A percentile compares a stretch with the other conserved stretches of the same genome.
phyloP scores from a whole-genome alignment of 1,140 invertebrate species.

The Drosophila sucinea region DNA sequence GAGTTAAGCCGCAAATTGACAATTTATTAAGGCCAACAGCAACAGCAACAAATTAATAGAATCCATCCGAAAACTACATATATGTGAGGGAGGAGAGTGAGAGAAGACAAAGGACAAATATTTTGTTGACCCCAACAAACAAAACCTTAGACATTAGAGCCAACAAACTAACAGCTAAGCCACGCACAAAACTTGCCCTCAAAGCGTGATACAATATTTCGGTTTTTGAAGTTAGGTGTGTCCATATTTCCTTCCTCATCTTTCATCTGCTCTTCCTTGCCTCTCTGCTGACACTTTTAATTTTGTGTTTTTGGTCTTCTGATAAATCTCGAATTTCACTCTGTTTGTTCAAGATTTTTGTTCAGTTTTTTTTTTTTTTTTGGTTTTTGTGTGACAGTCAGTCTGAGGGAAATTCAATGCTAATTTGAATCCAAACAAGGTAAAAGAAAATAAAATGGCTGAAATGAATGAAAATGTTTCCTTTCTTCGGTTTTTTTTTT shows the following conservation, averaged over 20 bases:
- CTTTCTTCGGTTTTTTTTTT: not conserved
- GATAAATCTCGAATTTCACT: slow-evolving; percentile 76
- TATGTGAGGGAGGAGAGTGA: too few relatives aligned
- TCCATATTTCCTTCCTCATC: not conserved
- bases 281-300: slow-evolving; percentile 26
- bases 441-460: slow-evolving; percentile 10
- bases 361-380: slow-evolving; percentile 23
- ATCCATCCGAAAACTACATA: not conserved
- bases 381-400: not conserved
- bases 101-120: slow-evolving; percentile 15
- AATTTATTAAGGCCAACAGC: slow-evolving; percentile 51
- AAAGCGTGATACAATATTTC: slow-evolving; percentile 1
- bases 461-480: not conserved
- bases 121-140: slow-evolving; percentile 21
- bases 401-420: slow-evolving; percentile 60
- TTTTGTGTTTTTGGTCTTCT: slow-evolving; percentile 20
- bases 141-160: slow-evolving; percentile 8
- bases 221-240: slow-evolving; percentile 14
- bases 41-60: slow-evolving; percentile 46
- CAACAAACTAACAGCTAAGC: slow-evolving; percentile 4
- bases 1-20: slow-evolving; percentile 62
- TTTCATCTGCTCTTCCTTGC: not conserved
- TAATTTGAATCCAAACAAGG: slow-evolving; percentile 72
- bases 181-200: not conserved
- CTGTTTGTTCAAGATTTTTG: slow-evolving; percentile 17